These are phyloP conservation scores for Oxyscelio sp. DNA, from an alignment of 2,888 invertebrate genomes.

Conservation along the genomic window DNA sequence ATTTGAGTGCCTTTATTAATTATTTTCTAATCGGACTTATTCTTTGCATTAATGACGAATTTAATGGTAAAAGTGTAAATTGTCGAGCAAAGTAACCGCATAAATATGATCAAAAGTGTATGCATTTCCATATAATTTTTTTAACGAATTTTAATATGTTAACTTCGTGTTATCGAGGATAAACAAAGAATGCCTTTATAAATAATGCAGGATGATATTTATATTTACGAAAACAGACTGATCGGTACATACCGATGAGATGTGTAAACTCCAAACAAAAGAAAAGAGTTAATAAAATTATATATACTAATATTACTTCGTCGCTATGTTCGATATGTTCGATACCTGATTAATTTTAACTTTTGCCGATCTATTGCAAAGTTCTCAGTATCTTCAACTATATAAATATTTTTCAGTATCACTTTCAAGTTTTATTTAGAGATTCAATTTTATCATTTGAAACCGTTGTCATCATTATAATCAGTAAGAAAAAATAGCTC, in stretches of 20 bases:
- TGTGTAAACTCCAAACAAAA: slow-evolving; percentile 42
- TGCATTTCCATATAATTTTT: slow-evolving; percentile 57
- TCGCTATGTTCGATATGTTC: neutral
- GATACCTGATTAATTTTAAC: too few species aligned
- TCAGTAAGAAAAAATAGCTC: slow-evolving; percentile 3
- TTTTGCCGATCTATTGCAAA: too few species aligned
- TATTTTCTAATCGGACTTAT: neutral
- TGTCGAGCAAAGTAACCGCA: neutral
- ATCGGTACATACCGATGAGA: slow-evolving; percentile 29
- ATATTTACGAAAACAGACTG: slow-evolving; percentile 66
- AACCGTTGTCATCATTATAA: slow-evolving; percentile 11
- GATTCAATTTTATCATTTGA: slow-evolving; percentile 10
- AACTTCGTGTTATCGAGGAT: slow-evolving; percentile 34
- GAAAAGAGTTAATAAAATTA: slow-evolving; percentile 56
- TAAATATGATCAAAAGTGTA: slow-evolving; percentile 1
- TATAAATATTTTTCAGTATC: neutral
- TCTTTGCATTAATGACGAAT: too few species aligned
- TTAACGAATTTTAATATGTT: slow-evolving; percentile 47
- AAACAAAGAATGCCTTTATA: slow-evolving; percentile 51
- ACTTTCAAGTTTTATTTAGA: neutral
- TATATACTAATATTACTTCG: slow-evolving; percentile 55
- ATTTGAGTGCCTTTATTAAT: slow-evolving; percentile 22
- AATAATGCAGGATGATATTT: slow-evolving; percentile 49
- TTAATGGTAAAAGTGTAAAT: slow-evolving; percentile 7
- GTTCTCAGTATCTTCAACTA: too few species aligned